Base-by-base conservation (phyloP, 2,113 vertebrate genomes). In the Cyprinodon tularosa region DNA sequence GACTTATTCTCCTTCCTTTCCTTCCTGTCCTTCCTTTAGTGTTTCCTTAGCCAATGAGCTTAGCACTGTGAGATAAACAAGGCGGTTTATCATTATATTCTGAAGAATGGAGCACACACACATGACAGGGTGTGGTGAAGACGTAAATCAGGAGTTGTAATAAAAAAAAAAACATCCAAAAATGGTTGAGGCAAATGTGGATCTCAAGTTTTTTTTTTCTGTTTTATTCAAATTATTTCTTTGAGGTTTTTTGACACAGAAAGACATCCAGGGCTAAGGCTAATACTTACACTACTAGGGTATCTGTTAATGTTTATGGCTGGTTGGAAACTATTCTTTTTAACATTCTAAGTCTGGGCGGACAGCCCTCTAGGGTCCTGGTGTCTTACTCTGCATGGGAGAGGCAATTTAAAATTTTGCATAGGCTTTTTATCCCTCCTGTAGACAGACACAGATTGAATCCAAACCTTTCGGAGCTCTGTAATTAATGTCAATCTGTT, bases 1-100 rank as follows among this genome's bases (percentile, higher is more conserved):
- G 86, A 93, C 86, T 89, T 90, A 14, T 90, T 85, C 90, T 88
- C 90, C 89, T 88, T 74, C 78, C 82, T 63, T 88, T 85, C 88
- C 88, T 92, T 74, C 78, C 82, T 63, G 86, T 85, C 88, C 88
- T 92, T 92, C 92, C 90, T 90, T 79, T 74, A 81, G 74, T 40
- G 70, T 78, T 80, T 80, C 62, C 66, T 89, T 60, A 68, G 82
- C 59, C 74, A 66, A 67, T 88, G 70, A 81, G 72, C 83, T 76
- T 65, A 72, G 62, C 65, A 7, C 76, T 69, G 59, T n/a, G 83
- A 82, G 76, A 84, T 84, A 82, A 89, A 87, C 88, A 89, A 57
- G 42, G 83, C 66, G 83, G 62, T 4, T 53, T 22, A 62, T 65
- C 77, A 85, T 88, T 45, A 82, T 72, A 84, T 81, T 81, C 66